Conservation (phyloP, 2,888 invertebrate species). For the Pyrocoelia pectoralis region DNA sequence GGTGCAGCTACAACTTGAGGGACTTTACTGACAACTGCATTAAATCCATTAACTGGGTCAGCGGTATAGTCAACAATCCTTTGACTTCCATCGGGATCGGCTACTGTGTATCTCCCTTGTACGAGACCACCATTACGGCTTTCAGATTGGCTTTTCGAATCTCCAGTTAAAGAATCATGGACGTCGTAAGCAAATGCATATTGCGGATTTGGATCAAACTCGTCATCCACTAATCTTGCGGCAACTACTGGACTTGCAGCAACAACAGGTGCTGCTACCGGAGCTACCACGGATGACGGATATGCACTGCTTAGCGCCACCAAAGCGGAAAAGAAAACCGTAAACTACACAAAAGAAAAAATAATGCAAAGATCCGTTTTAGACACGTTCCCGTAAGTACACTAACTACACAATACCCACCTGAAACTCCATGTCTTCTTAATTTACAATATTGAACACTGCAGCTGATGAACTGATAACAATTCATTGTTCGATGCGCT, state of each 20-base stretch:
- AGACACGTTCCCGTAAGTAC: not conserved
- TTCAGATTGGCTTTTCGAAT: slow-evolving; percentile 64
- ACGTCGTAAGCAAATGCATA: slow-evolving; percentile 75
- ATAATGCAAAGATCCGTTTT: too few species aligned
- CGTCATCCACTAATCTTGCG: slow-evolving; percentile 61
- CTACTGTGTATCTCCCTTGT: slow-evolving; percentile 69
- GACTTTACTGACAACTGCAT: slow-evolving; percentile 71
- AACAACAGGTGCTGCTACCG: slow-evolving; percentile 52
- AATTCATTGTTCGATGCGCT: slow-evolving; percentile 9
- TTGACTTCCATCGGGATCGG: slow-evolving; percentile 71
- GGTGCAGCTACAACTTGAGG: slow-evolving; percentile 63
- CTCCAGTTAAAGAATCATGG: slow-evolving; percentile 71
- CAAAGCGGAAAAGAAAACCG: slow-evolving; percentile 40
- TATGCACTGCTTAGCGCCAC: slow-evolving; percentile 40
- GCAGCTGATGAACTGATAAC: slow-evolving; percentile 31
- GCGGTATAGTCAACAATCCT: slow-evolving; percentile 71
- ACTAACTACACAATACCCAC: slow-evolving; percentile 35
- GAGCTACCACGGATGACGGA: slow-evolving; percentile 35
- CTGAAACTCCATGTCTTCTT: slow-evolving; percentile 38
- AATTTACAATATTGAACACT: not conserved
- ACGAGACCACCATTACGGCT: slow-evolving; percentile 69
- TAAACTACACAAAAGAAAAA: slow-evolving; percentile 36
- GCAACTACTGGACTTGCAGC: slow-evolving; percentile 55
- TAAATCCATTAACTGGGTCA: slow-evolving; percentile 72
- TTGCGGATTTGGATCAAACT: slow-evolving; percentile 70